phyloP scores from a whole-genome alignment of 2,888 invertebrate species.

The Himalopsyche kuldschensis region DNA sequence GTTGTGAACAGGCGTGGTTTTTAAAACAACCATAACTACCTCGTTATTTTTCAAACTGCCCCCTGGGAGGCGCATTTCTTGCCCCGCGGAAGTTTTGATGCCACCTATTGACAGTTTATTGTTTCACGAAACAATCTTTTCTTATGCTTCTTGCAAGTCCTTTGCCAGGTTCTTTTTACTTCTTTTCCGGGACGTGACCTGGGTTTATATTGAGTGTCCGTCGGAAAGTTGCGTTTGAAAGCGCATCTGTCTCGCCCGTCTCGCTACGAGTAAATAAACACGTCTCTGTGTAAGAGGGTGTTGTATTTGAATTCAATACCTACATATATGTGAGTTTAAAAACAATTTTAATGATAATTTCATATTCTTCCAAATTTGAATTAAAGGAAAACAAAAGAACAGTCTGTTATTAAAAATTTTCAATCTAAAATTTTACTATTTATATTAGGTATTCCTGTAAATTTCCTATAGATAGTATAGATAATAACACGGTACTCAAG shows the following conservation, averaged over 20 bases:
- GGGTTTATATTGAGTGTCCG: slow-evolving; percentile 18
- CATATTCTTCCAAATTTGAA: no score
- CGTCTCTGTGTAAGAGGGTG: not conserved
- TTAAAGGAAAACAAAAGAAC: no score
- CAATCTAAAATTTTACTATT: no score
- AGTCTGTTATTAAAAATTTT: no score
- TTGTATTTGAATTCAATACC: no score
- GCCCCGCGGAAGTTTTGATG: slow-evolving; percentile 36
- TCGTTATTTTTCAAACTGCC: not conserved
- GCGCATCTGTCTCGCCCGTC: not conserved
- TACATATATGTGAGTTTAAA: no score
- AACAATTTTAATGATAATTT: no score
- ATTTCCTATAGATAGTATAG: no score
- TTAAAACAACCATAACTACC: not conserved
- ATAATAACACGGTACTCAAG: no score
- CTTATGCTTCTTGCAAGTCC: not conserved
- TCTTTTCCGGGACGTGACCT: slow-evolving; percentile 28
- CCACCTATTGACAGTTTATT: slow-evolving; percentile 38
- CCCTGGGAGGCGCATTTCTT: not conserved
- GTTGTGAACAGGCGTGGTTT: not conserved
- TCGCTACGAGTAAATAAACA: not conserved
- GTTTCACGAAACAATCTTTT: slow-evolving; percentile 38
- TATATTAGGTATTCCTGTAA: no score
- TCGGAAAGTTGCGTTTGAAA: not conserved
- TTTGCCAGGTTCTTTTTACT: slow-evolving; percentile 8